A percentile compares a stretch with the other conserved stretches of the same genome.
phyloP scores from a whole-genome alignment of 2,888 invertebrate genomes.

The Ormyrus labotus region DNA sequence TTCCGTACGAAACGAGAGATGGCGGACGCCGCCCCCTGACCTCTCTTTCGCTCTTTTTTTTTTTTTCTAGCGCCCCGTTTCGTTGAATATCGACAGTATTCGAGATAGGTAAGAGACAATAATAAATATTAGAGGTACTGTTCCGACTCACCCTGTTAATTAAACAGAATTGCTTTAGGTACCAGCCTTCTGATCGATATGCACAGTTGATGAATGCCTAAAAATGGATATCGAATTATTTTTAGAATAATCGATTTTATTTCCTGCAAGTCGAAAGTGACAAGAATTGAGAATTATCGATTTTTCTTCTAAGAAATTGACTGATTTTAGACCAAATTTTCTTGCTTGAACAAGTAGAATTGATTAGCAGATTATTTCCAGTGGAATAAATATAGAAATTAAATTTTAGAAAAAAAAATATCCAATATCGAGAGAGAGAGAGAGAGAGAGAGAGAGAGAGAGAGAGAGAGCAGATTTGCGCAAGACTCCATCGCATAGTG shows the following conservation, averaged over 20 bases:
- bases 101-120: conserved; percentile 60
- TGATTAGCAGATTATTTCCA: conserved; percentile 14
- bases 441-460: not conserved
- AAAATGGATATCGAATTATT: too few species aligned
- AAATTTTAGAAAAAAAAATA: not conserved
- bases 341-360: not conserved
- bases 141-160: conserved; percentile 32
- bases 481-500: conserved; percentile 24
- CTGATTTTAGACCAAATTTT: too few species aligned
- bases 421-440: not conserved
- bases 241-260: too few species aligned
- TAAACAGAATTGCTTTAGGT: conserved; percentile 12
- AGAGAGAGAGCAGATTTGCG: not conserved
- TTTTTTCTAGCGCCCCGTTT: too few species aligned
- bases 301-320: too few species aligned
- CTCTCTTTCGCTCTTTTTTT: not conserved
- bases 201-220: not conserved
- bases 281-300: too few species aligned
- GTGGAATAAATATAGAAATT: conserved; percentile 14
- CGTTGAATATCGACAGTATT: too few species aligned
- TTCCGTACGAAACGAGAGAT: conserved; percentile 62
- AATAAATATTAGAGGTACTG: conserved; percentile 59
- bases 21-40: conserved; percentile 39
- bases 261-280: too few species aligned
- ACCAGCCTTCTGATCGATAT: conserved; percentile 5